A percentile compares a stretch with the other conserved stretches of the same genome.
Evolutionary conservation across 2,113 vertebrate species (phyloP).

Genomic region (Corvus cornix): DNA sequence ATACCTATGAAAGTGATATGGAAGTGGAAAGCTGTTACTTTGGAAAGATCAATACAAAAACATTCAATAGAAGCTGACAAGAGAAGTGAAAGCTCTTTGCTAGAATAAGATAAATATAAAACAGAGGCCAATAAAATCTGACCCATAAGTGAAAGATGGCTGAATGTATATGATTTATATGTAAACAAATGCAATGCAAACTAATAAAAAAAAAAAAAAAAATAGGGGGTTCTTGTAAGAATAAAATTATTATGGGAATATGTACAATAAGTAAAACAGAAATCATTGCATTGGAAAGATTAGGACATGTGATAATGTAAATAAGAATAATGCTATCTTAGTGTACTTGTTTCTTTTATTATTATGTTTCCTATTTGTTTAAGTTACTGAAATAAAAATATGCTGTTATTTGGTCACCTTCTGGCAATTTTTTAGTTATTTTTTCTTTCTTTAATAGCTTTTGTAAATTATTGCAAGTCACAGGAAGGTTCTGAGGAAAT

Average conservation of each 20-base stretch:
- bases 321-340: neutral
- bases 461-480: neutral
- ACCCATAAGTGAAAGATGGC: neutral
- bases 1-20: neutral
- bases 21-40: neutral
- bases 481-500: neutral
- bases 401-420: neutral
- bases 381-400: neutral
- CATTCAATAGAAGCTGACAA: slow-evolving; percentile 4
- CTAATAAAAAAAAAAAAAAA: neutral
- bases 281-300: neutral
- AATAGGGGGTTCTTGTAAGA: neutral
- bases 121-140: neutral
- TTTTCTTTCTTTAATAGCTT: neutral
- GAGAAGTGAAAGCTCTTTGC: neutral
- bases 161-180: neutral
- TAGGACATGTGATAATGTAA: neutral
- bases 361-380: neutral
- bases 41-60: slow-evolving; percentile 9
- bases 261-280: neutral
- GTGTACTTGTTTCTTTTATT: neutral
- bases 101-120: slow-evolving; percentile 1
- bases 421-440: accelerated
- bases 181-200: neutral
- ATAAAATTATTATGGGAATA: neutral